Evolutionary conservation across 2,888 invertebrate species (phyloP).

Genomic region (Phragmatobia fuliginosa): DNA sequence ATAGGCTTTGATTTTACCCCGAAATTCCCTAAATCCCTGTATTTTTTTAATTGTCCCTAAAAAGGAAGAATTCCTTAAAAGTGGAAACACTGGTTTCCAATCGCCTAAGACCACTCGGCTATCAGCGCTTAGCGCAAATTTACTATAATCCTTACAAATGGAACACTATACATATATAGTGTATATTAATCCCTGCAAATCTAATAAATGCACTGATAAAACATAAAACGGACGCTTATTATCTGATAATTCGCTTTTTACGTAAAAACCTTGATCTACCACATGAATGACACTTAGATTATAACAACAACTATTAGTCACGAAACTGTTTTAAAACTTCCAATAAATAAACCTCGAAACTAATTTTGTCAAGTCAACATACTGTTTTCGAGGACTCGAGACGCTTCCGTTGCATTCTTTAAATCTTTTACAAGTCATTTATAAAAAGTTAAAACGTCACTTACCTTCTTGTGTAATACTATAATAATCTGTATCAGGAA

Average conservation of each 20-base stretch:
- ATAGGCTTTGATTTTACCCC: too few relatives aligned
- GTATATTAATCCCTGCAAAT: background rate
- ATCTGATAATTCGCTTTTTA: background rate
- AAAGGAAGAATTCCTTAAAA: too few relatives aligned
- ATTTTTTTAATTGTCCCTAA: too few relatives aligned
- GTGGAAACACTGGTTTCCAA: too few relatives aligned
- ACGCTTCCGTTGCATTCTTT: background rate
- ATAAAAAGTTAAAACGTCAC: background rate
- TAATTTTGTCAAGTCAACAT: background rate
- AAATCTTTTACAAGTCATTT: background rate
- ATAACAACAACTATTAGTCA: background rate
- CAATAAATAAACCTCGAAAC: background rate
- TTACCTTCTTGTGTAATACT: slow-evolving; percentile 1
- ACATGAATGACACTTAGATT: background rate
- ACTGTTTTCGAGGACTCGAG: background rate
- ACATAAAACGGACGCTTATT: background rate
- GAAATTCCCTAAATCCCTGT: too few relatives aligned
- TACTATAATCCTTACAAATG: too few relatives aligned
- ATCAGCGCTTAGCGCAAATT: too few relatives aligned
- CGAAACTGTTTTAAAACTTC: background rate
- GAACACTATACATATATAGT: too few relatives aligned
- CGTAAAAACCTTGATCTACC: background rate
- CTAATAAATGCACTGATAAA: background rate
- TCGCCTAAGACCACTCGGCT: too few relatives aligned
- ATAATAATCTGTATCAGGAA: slow-evolving; percentile 13